These are phyloP conservation scores for Reticulitermes speratus DNA, from an alignment of 1,140 invertebrate genomes.

Conservation along the genomic window DNA sequence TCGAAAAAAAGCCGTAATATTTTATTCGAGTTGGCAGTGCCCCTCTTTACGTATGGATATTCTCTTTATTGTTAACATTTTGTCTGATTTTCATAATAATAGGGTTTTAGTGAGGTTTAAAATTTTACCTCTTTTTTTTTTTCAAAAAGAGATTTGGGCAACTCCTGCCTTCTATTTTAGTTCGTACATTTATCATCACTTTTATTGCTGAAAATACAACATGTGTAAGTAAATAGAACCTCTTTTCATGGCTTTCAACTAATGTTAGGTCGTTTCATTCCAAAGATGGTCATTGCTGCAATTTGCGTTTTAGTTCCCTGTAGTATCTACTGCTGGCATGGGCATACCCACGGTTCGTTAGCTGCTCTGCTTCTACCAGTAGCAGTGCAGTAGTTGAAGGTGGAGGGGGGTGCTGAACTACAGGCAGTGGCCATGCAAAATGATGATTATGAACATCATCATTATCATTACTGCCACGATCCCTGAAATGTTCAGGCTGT, in stretches of 20 bases:
- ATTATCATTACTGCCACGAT: background rate
- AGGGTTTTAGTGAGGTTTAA: no score
- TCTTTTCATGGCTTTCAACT: background rate
- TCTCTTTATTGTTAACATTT: no score
- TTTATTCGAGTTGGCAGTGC: no score
- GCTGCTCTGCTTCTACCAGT: background rate
- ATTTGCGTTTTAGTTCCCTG: background rate
- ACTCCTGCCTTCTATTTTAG: background rate
- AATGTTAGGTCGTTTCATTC: slow-evolving; percentile 7
- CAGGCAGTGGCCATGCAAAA: background rate
- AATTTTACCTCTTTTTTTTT: no score
- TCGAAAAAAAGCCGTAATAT: no score
- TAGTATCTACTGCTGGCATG: background rate
- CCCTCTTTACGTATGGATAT: no score
- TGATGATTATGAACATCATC: background rate
- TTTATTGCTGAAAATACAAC: background rate
- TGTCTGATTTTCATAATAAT: no score
- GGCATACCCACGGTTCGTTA: background rate
- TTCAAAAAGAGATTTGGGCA: background rate
- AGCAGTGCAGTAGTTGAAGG: background rate
- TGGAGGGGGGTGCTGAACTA: background rate
- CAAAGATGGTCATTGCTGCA: background rate
- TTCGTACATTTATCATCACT: background rate
- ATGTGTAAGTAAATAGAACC: background rate
- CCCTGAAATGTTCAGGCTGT: background rate